These are phyloP conservation scores for Sitta europaea DNA, from an alignment of 2,113 vertebrate species.

Conservation along the genomic window DNA sequence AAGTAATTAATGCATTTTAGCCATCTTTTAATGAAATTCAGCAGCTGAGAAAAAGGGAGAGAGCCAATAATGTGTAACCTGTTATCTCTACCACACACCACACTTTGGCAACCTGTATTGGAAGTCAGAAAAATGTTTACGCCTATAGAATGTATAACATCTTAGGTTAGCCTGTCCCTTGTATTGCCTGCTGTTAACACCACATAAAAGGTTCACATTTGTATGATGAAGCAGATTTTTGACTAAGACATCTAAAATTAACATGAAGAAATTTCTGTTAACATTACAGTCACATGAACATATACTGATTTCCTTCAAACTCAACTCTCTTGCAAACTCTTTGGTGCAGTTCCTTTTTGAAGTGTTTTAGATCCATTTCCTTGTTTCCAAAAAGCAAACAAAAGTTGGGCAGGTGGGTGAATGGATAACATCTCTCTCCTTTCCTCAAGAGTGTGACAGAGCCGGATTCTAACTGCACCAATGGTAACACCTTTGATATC, in stretches of 20 bases:
- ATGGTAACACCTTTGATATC: neutral
- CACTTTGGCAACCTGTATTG: neutral
- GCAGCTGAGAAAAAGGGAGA: neutral
- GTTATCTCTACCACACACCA: neutral
- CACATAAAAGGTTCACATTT: neutral
- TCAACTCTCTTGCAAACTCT: neutral
- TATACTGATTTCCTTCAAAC: neutral
- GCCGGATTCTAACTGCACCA: neutral
- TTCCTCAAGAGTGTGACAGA: neutral
- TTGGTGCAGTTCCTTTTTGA: neutral
- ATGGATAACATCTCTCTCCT: neutral
- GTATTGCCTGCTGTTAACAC: neutral
- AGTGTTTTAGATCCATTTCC: neutral
- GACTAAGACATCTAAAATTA: neutral
- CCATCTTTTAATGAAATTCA: conserved; percentile 29
- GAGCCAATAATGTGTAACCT: neutral
- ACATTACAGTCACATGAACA: neutral
- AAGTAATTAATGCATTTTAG: conserved; percentile 53
- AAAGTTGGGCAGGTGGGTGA: neutral
- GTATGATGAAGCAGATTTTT: neutral
- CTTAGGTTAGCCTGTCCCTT: neutral
- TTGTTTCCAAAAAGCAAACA: neutral
- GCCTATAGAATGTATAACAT: neutral
- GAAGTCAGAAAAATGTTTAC: neutral
- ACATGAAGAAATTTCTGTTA: neutral